Percentiles rank a stretch among this genome's conserved stretches.
Conservation (phyloP, 2,113 vertebrate species). For the Muntiacus muntjak region DNA sequence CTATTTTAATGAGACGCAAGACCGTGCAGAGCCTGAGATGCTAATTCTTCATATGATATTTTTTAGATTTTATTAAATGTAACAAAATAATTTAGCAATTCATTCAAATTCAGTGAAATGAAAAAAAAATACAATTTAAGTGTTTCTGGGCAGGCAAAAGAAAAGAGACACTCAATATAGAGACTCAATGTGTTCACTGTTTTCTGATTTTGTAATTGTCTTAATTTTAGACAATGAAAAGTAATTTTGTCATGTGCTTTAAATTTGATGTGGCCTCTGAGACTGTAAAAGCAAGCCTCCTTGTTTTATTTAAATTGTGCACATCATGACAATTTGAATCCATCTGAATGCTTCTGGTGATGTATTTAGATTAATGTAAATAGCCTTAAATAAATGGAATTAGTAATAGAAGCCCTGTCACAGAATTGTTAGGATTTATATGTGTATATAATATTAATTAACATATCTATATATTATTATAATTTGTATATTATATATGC, state of each 20-base stretch:
- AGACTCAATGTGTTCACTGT: neutral
- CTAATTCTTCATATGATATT: neutral
- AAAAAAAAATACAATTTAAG: neutral
- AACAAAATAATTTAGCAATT: slow-evolving; percentile 1
- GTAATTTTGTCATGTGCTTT: neutral
- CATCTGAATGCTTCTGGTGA: neutral
- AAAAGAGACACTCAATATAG: neutral
- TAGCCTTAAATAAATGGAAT: neutral
- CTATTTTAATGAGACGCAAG: neutral
- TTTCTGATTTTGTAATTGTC: neutral
- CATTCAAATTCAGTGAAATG: neutral
- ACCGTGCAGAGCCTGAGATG: neutral
- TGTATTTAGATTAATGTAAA: neutral
- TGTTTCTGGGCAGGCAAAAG: neutral
- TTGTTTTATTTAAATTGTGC: neutral
- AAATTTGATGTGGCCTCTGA: neutral
- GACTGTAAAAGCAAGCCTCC: neutral
- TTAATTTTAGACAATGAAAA: slow-evolving; percentile 26
- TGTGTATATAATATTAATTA: neutral
- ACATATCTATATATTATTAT: neutral
- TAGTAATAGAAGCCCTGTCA: neutral
- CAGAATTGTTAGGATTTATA: neutral
- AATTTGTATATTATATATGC: neutral
- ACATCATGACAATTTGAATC: neutral
- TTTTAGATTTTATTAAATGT: slow-evolving; percentile 9